Evolutionary conservation across 2,113 vertebrate genomes (phyloP), one percentile per base, ranked within the genome.

Genomic region (Ramphastos sulfuratus): DNA sequence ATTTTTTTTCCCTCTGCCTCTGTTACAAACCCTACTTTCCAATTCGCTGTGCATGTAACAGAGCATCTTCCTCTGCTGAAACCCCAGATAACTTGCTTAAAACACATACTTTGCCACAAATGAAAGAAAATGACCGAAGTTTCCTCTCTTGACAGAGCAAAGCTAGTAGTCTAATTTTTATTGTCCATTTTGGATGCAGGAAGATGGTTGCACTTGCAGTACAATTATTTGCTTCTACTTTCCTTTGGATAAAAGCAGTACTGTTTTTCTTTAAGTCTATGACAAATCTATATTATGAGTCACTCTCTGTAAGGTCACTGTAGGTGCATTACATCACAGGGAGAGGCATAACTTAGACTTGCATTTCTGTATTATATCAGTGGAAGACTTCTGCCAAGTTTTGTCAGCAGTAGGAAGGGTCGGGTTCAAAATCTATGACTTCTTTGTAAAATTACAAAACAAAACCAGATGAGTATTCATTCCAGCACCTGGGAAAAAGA

Each of bases 361-460:
- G 56, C 90, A 63, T 92, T 95, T 96, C 90, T 93, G 85, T 94
- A 93, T 89, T 95, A 72, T 95, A 82, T 93, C 92, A 86, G 39
- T 79, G 27, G 73, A 92, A 85, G 28, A n/a, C 44, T 85, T 87
- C 79, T 92, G 95, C 95, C 92, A 96, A 95, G 81, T 93, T 89
- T 89, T 94, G 91, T 96, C 90, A 96, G 89, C 44, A 86, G 50
- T 66, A 89, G n/a, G 16, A 95, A 96, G 92, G 95, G 92, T 94
- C 94, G 92, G 66, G 50, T 89, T 94, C 73, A 93, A 88, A 92
- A 86, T 96, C 90, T 90, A 72, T 84, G 66, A 78, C 83, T 89
- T 92, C 90, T 94, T 93, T 95, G 81, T 96, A 87, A 94, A 95
- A 96, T 92, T 81, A 69, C 77, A 94, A 90, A 96, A 81, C 77